These are phyloP conservation scores for Lophochroa leadbeateri DNA, from an alignment of 2,113 vertebrate species.

Conservation along the genomic window DNA sequence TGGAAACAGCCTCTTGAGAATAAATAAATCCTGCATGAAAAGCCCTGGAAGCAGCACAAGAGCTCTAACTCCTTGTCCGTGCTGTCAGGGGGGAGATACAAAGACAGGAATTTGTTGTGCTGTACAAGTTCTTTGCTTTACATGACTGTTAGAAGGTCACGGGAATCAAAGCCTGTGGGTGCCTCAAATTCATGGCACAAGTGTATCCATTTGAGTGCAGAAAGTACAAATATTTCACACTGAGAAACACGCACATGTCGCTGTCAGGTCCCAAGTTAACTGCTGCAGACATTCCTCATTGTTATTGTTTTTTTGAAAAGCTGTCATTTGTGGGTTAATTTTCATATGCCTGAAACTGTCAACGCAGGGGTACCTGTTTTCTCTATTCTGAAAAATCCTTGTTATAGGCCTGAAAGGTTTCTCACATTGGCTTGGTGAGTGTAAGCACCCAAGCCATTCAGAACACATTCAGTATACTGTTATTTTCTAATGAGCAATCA, in stretches of 20 bases:
- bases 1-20: neutral
- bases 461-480: neutral
- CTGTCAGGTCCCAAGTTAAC: neutral
- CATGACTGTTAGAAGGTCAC: neutral
- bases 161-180: neutral
- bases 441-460: neutral
- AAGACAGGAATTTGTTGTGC: neutral
- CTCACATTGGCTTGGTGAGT: neutral
- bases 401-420: neutral
- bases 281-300: neutral
- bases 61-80: neutral
- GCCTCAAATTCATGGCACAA: neutral
- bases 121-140: neutral
- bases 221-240: neutral
- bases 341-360: neutral
- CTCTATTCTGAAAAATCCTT: neutral
- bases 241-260: neutral
- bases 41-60: neutral
- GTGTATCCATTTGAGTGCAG: neutral
- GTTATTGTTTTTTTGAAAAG: neutral
- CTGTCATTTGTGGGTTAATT: neutral
- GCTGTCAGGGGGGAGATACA: neutral
- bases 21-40: neutral
- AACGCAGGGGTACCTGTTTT: neutral
- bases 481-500: neutral